These are phyloP conservation scores for Phallusia fumigata DNA, from an alignment of 23 tunicate genomes.

Conservation along the genomic window DNA sequence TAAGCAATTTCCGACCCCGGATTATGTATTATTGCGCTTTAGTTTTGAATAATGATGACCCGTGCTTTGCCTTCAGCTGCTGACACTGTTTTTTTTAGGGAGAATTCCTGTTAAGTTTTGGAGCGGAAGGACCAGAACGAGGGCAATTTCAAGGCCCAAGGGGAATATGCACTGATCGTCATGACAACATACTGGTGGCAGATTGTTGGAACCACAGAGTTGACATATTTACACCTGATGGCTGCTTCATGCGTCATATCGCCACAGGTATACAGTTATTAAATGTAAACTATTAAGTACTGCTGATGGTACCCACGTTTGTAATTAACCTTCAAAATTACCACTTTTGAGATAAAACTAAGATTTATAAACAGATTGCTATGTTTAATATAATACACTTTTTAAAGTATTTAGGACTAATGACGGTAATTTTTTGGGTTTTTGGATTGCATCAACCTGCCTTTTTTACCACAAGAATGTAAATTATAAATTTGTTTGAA, in stretches of 20 bases:
- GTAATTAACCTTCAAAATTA: too few relatives aligned
- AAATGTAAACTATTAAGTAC: too few relatives aligned
- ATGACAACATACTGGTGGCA: conserved; percentile 88
- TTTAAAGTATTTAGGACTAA: too few relatives aligned
- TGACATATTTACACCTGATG: conserved; percentile 90
- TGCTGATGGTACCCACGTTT: too few relatives aligned
- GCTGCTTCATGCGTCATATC: conserved; percentile 80
- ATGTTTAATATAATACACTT: too few relatives aligned
- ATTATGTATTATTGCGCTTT: too few relatives aligned
- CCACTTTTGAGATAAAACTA: too few relatives aligned
- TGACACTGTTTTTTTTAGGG: conserved; percentile 45
- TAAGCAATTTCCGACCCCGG: too few relatives aligned
- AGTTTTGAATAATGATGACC: too few relatives aligned
- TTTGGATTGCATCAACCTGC: not conserved
- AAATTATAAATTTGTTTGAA: not conserved
- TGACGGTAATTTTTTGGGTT: too few relatives aligned
- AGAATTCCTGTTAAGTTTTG: conserved; percentile 79
- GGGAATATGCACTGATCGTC: conserved; percentile 80
- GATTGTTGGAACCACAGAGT: conserved; percentile 98
- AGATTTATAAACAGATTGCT: too few relatives aligned
- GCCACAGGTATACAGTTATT: conserved; percentile 54
- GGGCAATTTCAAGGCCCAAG: conserved; percentile 95
- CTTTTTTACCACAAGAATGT: conserved; percentile 67
- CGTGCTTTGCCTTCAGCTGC: not conserved
- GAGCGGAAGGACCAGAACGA: conserved; percentile 83